Base-by-base conservation (phyloP, 2,797 vertebrate genomes). In the Furcifer pardalis region DNA sequence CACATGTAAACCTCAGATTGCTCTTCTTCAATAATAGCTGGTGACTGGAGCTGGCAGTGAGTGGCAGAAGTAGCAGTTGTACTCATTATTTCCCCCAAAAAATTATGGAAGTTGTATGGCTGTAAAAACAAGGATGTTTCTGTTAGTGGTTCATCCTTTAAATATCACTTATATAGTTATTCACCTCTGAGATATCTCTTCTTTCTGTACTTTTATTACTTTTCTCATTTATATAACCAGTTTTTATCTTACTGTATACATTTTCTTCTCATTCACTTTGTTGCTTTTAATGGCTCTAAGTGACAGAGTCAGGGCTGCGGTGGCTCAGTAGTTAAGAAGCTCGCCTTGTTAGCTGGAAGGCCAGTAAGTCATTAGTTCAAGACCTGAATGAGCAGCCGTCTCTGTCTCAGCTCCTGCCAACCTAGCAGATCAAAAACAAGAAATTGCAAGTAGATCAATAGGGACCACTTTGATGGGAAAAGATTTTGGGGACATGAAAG, bases 1-100 rank as follows among this genome's bases (percentile, higher is more conserved):
- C 97, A 97, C 88, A 99, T 90, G 84, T 98, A 96, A 85, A 97
- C 95, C 97, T 99, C 90, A 0, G 87, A 87, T 68, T 72, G 23
- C n/a, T 82, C 92, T 82, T 92, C 68, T 59, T 94, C 77, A 0
- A 75, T 49, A 42, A 0, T 83, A 78, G 23, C 84, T 0, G 1
- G 21, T 0, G 7, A 60, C n/a, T 83, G 56, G 30, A 82, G 27
- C 30, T 73, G 68, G 82, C 71, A 86, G 13, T 79, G 87, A 0
- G 1, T 88, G 49, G 37, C 4, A 82, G 89, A 60, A 10, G 75
- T 56, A 78, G 75, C 63, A 82, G 40, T 10, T 37, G 65, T 49
- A 46, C 66, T 94, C 93, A 93, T 95, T 92, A 88, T 81, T 42
- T 46, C n/a, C 44, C 13, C 46, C 42, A 63, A 74, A 52, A 52